Conservation (phyloP, 2,113 vertebrate genomes). For the Carassius auratus region DNA sequence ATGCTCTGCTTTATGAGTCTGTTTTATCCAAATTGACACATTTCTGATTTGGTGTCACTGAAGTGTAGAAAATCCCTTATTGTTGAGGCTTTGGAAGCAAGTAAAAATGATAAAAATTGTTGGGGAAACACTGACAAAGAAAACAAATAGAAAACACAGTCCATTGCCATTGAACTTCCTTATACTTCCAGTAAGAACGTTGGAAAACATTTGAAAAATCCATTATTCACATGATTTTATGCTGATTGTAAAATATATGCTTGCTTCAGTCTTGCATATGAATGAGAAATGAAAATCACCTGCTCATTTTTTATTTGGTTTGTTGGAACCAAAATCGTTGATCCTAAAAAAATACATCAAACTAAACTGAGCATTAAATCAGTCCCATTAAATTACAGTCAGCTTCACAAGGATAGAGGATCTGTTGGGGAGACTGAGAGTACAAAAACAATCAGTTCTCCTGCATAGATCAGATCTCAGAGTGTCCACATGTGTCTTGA, state of each 20-base stretch:
- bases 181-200: not conserved
- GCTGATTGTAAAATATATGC: not conserved
- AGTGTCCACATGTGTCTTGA: constrained; percentile 10
- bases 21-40: not conserved
- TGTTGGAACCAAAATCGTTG: not conserved
- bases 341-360: not conserved
- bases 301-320: not conserved
- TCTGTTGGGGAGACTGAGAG: constrained; percentile 6
- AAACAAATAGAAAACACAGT: not conserved
- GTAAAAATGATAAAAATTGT: not conserved
- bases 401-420: not conserved
- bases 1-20: not conserved
- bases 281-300: not conserved
- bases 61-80: not conserved
- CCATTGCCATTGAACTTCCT: not conserved
- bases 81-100: not conserved
- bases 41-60: constrained; percentile 3
- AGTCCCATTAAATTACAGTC: not conserved
- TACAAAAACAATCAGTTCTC: not conserved
- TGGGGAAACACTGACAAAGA: not conserved
- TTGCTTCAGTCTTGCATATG: not conserved
- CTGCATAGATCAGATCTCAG: constrained; percentile 9
- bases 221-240: not conserved
- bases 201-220: not conserved
- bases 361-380: constrained; percentile 1